Evolutionary conservation across 2,888 invertebrate genomes (phyloP), one percentile per base, ranked within the genome.

Genomic region (Lasioglossum zephyrum): DNA sequence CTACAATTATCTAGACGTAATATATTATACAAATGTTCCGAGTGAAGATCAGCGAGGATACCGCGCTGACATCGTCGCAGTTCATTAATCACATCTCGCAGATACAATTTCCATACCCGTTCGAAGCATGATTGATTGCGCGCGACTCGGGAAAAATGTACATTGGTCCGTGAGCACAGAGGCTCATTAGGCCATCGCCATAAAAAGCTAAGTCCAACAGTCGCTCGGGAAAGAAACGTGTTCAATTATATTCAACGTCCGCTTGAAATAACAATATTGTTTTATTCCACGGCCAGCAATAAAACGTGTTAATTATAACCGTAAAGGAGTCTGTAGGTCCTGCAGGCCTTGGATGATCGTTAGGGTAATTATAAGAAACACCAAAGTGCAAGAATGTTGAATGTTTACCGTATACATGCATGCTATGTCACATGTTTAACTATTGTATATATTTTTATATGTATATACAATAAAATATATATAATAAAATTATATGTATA

Each of bases 41-140:
- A 77, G 78, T 49, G 75, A 39, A 49, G 77, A 79, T 79, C 85
- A 53, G 74, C 79, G 77, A 57, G 87, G 86, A 80, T 82, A 66
- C 73, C 72, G 79, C 69, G 53, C 80, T 82, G 77, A 13, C 82
- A 74, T 82, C 79, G 77, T 60, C 47, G 77, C 70, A 36, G 82
- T 79, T 87, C 87, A 87, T 87, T 87, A 87, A 87, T 87, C 87
- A 87, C 87, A 86, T 22, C 22, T 86, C 86, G 75, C 87, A 86
- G 82, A 82, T 85, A 77, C 80, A 86, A 87, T 87, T 87, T 87
- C 86, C 87, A 87, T 87, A 82, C 82, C 80, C 82, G 87, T 78
- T 82, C 86, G 82, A 87, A 87, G 87, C 86, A 79, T 87, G 87
- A 87, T 87, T 86, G 87, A 87, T 87, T 82, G 77, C 86, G 36